Base-by-base conservation (phyloP, 2,113 vertebrate species). In the Camelus dromedarius region DNA sequence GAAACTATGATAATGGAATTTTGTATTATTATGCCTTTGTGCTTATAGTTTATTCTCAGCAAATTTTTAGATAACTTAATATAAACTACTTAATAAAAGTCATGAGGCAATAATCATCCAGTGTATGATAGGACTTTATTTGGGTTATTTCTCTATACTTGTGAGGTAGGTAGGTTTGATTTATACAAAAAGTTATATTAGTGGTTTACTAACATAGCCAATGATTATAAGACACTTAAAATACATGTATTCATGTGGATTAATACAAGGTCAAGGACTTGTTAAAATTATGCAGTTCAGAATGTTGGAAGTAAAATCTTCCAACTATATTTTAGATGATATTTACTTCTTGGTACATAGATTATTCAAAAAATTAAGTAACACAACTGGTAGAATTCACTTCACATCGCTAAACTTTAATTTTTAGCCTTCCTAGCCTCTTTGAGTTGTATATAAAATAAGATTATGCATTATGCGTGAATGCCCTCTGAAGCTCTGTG, bases 21-120 rank as follows among this genome's bases (percentile, higher is more conserved):
- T 89, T 96, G 54, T 35, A 84, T 91, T 92, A 84, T 0, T 93
- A 8, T 28, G 0, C 54, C 62, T 97, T 87, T 0, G 0, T 95
- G 7, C 26, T 93, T 96, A 46, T 26, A 77, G 26, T 76, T 84
- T 87, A 69, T 79, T 26, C 24, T 32, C 28, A 96, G 60, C 52
- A 87, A 72, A 62, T 72, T 87, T 87, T 5, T 77, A 66, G 92
- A 87, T 50, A 81, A 69, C 56, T 93, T 95, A 83, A 92, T 97
- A 54, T 96, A 93, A 94, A 93, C 15, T 60, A 89, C 75, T 73
- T 87, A 67, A 86, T 95, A 52, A 77, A 93, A 85, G 83, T 54
- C 22, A 82, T 56, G 22, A 48, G 4, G 4, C 80, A 0, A n/a
- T 73, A 91, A 35, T 73, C 92, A 96, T 89, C 56, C 46, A 93